Base-by-base conservation (phyloP, 2,113 vertebrate genomes). In the Mastomys natalensis region DNA sequence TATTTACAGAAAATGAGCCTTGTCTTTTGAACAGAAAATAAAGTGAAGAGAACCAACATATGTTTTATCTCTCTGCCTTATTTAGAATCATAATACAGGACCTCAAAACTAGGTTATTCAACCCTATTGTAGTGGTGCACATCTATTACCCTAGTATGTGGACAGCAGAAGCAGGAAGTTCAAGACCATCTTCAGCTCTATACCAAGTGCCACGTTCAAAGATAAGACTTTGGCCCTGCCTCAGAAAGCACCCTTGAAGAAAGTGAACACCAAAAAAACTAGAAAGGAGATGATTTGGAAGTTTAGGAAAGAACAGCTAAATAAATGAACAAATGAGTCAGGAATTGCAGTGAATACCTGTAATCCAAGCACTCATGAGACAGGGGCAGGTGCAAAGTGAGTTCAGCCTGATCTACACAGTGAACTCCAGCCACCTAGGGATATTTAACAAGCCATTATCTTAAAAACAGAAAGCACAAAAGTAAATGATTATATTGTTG, bases 11-110 rank as follows among this genome's bases (percentile, higher is more conserved):
- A 45, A 91, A 85, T 86, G 45, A 81, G 40, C 22, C 31, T 58
- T 43, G 80, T 26, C 17, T 53, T 93, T 70, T 84, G 78, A 95
- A 91, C 76, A 87, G 64, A 16, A 93, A 87, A n/a, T 31, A 92
- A 92, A 70, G 21, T 45, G 12, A 82, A 78, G 77, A 89, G 24
- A 43, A 88, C 19, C 70, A 84, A 62, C 24, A 15, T 37, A 64
- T 86, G 85, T 78, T 64, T 93, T 86, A 91, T 9, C 66, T 37
- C 19, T 87, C 3, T n/a, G 2, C 85, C n/a, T 95, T 73, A 26
- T 66, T 29, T 37, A 7, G 48, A 91, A 86, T 43, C 10, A 7
- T 58, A 81, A 81, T 51, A 73, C 21, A 80, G 80, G 7, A 74
- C 55, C 37, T 80, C 68, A 78, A 89, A 91, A 31, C 76, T 68